Conservation (phyloP, 1,140 invertebrate genomes). For the Chrysopa pallens region DNA sequence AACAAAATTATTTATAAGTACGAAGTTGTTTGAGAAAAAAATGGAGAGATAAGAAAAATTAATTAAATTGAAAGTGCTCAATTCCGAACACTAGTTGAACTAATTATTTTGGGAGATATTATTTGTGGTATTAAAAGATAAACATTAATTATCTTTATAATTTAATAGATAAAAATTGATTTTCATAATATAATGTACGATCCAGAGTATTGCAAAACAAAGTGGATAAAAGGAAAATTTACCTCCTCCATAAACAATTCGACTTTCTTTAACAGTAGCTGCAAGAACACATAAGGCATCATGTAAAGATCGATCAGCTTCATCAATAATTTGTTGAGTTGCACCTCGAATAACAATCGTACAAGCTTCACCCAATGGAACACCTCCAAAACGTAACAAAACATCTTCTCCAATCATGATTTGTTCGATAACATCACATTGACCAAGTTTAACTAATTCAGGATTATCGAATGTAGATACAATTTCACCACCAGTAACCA, state of each 20-base stretch:
- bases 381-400: slow-evolving; percentile 87
- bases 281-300: slow-evolving; percentile 95
- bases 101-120: too few relatives aligned
- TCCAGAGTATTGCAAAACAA: neutral
- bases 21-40: too few relatives aligned
- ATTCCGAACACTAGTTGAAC: too few relatives aligned
- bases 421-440: slow-evolving; percentile 92
- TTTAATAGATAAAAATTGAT: neutral
- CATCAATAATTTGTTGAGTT: slow-evolving; percentile 98
- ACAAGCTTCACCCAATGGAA: slow-evolving; percentile 89
- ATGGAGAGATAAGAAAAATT: too few relatives aligned
- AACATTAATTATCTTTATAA: neutral
- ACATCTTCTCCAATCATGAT: slow-evolving; percentile 97
- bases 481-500: slow-evolving; percentile 97
- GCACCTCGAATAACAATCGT: slow-evolving; percentile 93
- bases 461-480: slow-evolving; percentile 96
- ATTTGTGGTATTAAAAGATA: too few relatives aligned
- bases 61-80: too few relatives aligned
- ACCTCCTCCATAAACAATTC: slow-evolving; percentile 79
- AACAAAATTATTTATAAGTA: too few relatives aligned
- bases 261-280: slow-evolving; percentile 85
- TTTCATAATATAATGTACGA: neutral
- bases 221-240: too few relatives aligned
- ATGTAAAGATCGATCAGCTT: slow-evolving; percentile 94
- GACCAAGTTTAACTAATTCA: slow-evolving; percentile 78